Conservation (phyloP, 2,113 vertebrate species). For the Seriola aureovittata region DNA sequence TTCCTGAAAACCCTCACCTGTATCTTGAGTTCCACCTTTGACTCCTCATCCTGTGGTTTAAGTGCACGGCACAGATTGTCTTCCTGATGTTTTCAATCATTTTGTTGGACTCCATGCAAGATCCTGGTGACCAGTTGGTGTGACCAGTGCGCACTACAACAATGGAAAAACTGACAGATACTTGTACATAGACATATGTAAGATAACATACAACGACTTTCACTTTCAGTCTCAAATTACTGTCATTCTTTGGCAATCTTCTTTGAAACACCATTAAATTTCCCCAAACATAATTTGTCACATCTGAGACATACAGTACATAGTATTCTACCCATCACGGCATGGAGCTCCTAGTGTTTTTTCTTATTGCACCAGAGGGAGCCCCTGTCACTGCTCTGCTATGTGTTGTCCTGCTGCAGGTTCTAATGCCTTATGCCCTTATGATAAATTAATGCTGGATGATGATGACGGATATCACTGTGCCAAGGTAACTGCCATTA, state of each 20-base stretch:
- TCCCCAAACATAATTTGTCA: constrained; percentile 39
- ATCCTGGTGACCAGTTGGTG: not conserved
- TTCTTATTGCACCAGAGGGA: constrained; percentile 73
- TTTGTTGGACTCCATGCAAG: not conserved
- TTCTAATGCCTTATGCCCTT: constrained; percentile 48
- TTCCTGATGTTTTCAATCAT: not conserved
- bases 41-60: no score
- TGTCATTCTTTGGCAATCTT: constrained; percentile 34
- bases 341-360: constrained; percentile 45
- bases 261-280: constrained; percentile 27
- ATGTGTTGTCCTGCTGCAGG: constrained; percentile 43
- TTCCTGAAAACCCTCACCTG: no score
- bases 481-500: constrained; percentile 78
- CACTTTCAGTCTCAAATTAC: constrained; percentile 26
- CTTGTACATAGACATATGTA: not conserved
- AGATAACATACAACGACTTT: not conserved
- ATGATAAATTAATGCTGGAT: constrained; percentile 68
- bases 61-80: not conserved
- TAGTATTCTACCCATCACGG: constrained; percentile 33
- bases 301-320: constrained; percentile 35
- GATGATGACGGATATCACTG: constrained; percentile 73
- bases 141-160: constrained; percentile 2
- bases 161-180: not conserved
- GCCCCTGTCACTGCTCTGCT: constrained; percentile 56
- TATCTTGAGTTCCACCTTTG: no score